Base-by-base conservation (phyloP, 2,113 vertebrate genomes). In the Tachysurus fulvidraco region DNA sequence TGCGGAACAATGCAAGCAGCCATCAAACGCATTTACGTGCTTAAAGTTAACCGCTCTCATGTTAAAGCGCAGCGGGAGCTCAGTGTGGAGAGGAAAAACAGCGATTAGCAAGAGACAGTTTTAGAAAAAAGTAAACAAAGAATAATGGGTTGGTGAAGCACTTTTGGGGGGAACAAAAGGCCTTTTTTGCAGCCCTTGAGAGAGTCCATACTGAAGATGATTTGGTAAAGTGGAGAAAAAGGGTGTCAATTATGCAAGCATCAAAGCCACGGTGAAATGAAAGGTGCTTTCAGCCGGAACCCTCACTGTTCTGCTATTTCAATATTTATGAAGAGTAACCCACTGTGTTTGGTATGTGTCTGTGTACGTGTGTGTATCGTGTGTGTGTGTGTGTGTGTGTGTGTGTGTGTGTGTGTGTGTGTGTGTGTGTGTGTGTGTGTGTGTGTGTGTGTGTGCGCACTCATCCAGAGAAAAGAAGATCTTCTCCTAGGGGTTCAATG, bases 171-270 rank as follows among this genome's bases (percentile, higher is more conserved):
- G 88, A 91, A 89, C 89, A 91, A 93, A 93, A 55, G 57, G 54
- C 41, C 69, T 83, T 91, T 89, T 87, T 90, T 76, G 90, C 87
- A 93, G 88, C 57, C 92, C 92, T 92, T 91, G 92, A 89, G 90
- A 88, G 79, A 82, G 90, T 92, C 90, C 90, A 89, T 80, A 88
- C 91, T 89, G 91, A 90, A 89, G 87, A 89, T 85, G 85, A 90
- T 90, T 80, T 88, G 89, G 88, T 89, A 88, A 86, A 84, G 86
- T 89, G 87, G 89, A 65, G 69, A 87, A 83, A 85, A 85, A 85
- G 89, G 54, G 12, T 83, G 94, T 94, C 91, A 93, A 94, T 95
- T 94, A 94, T 95, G 94, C 90, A 95, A 87, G 92, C 94, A 92
- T 92, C 92, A 93, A 89, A 91, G 86, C 46, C 59, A 92, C 74